phyloP scores from a whole-genome alignment of 2,888 invertebrate species.

The Neoitamus cyanurus region DNA sequence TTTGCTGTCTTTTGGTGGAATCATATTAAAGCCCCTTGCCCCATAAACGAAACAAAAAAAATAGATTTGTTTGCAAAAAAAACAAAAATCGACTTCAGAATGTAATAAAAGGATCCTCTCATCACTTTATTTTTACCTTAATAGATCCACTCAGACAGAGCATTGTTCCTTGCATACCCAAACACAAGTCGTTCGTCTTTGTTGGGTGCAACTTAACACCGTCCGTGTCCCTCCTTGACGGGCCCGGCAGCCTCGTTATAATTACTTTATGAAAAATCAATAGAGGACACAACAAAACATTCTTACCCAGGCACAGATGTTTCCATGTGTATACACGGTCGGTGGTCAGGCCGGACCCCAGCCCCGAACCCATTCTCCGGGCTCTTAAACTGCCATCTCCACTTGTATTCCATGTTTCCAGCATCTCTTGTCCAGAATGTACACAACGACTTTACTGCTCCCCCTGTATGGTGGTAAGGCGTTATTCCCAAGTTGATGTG shows the following conservation, averaged over 20 bases:
- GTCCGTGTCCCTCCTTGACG: neutral
- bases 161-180: slow-evolving; percentile 35
- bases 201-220: slow-evolving; percentile 20
- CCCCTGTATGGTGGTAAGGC: neutral
- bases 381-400: slow-evolving; percentile 28
- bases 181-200: neutral
- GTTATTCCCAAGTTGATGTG: slow-evolving; percentile 51
- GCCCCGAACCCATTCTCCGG: neutral
- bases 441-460: neutral
- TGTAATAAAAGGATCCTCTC: neutral
- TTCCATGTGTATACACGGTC: slow-evolving; percentile 12
- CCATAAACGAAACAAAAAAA: too few species aligned
- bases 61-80: too few species aligned
- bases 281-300: slow-evolving; percentile 46
- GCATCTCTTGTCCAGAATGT: slow-evolving; percentile 24
- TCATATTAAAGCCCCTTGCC: too few species aligned
- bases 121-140: slow-evolving; percentile 20
- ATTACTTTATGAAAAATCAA: slow-evolving; percentile 52
- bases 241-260: slow-evolving; percentile 39
- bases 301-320: slow-evolving; percentile 31
- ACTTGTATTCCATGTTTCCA: slow-evolving; percentile 15
- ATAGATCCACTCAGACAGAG: slow-evolving; percentile 33
- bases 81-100: neutral
- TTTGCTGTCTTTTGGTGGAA: too few species aligned
- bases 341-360: neutral